Evolutionary conservation across 1,140 invertebrate species (phyloP).

Genomic region (Lutraria rhynchaena): DNA sequence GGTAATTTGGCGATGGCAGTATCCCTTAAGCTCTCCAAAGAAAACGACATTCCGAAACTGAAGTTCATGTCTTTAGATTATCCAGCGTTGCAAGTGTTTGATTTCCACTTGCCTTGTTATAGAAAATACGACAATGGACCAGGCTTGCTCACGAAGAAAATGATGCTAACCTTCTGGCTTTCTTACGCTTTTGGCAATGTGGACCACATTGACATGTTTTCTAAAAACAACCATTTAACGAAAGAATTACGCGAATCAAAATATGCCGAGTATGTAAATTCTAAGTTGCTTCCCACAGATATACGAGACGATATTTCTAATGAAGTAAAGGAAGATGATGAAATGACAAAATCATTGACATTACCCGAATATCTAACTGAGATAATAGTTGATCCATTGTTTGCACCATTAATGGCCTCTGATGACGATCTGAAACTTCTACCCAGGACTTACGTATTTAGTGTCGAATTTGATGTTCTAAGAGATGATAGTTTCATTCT

Average conservation of each 20-base stretch:
- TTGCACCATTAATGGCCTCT: constrained; percentile 57
- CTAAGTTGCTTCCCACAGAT: background rate
- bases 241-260: background rate
- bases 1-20: constrained; percentile 46
- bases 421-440: constrained; percentile 49
- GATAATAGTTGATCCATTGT: constrained; percentile 40
- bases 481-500: constrained; percentile 69
- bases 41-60: constrained; percentile 12
- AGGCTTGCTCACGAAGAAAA: constrained; percentile 23
- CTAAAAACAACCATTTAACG: background rate
- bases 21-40: constrained; percentile 25
- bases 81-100: constrained; percentile 39
- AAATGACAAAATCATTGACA: too few species aligned
- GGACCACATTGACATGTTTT: constrained; percentile 6
- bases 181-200: constrained; percentile 26
- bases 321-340: background rate
- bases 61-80: constrained; percentile 23
- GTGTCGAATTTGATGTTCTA: constrained; percentile 65
- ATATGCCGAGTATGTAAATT: constrained; percentile 8
- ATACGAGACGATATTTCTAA: constrained; percentile 21
- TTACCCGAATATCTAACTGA: background rate
- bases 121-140: constrained; percentile 24
- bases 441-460: constrained; percentile 58
- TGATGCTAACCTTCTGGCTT: constrained; percentile 32
- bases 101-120: constrained; percentile 42